Conservation (phyloP, 2,797 vertebrate genomes). For the Benthosema pterotum region DNA sequence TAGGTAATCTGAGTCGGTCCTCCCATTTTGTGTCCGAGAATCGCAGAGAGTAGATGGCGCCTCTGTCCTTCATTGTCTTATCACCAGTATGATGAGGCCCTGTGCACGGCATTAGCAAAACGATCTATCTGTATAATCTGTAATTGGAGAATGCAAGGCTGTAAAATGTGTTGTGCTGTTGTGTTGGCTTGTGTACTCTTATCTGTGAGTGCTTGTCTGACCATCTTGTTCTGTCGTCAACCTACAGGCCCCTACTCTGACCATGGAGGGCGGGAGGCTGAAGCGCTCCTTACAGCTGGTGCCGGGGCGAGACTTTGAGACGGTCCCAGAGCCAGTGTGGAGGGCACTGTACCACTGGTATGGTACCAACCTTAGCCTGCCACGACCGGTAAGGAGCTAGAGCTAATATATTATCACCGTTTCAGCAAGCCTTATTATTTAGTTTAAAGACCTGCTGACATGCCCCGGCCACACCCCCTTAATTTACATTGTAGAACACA, state of each 20-base stretch:
- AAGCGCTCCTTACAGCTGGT: slow-evolving; percentile 85
- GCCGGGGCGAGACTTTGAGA: slow-evolving; percentile 89
- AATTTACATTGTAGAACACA: too few relatives aligned
- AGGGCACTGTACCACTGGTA: slow-evolving; percentile 98
- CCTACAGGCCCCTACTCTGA: slow-evolving; percentile 91
- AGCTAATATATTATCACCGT: not conserved
- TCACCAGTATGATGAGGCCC: slow-evolving; percentile 26
- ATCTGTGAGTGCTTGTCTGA: not conserved
- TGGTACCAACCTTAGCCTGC: slow-evolving; percentile 94
- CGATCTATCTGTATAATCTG: slow-evolving; percentile 41
- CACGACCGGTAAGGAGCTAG: slow-evolving; percentile 89
- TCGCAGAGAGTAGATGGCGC: slow-evolving; percentile 32
- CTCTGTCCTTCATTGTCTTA: slow-evolving; percentile 39
- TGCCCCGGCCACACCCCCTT: too few relatives aligned
- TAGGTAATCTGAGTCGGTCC: not conserved
- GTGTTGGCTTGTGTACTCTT: not conserved
- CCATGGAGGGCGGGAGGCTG: slow-evolving; percentile 93
- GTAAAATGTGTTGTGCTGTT: slow-evolving; percentile 2
- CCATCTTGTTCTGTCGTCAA: not conserved
- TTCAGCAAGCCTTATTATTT: too few relatives aligned
- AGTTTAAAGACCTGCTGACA: too few relatives aligned
- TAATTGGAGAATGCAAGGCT: slow-evolving; percentile 35
- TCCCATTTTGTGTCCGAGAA: slow-evolving; percentile 17
- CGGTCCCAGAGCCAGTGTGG: slow-evolving; percentile 97
- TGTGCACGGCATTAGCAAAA: slow-evolving; percentile 20